Percentiles rank a stretch among this genome's conserved stretches.
These are phyloP conservation scores for Notodonta dromedarius DNA, from an alignment of 2,888 invertebrate genomes.

Conservation along the genomic window DNA sequence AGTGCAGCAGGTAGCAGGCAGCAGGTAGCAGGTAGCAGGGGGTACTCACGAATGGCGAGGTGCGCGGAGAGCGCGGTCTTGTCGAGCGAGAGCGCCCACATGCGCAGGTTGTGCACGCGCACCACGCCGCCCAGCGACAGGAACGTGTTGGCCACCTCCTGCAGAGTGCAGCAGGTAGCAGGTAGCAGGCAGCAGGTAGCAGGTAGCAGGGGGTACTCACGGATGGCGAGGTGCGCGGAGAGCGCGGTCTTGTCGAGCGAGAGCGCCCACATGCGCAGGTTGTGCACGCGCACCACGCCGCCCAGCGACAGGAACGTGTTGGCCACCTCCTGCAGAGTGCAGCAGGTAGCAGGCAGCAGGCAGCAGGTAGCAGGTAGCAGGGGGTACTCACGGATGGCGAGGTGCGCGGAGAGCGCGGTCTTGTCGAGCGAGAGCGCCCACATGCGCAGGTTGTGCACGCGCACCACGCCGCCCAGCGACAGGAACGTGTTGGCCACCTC, in stretches of 20 bases:
- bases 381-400: conserved; percentile 93
- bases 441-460: conserved; percentile 97
- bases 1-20: no score
- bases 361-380: background rate
- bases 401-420: conserved; percentile 97
- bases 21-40: background rate
- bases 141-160: conserved; percentile 92
- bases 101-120: conserved; percentile 97
- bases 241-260: conserved; percentile 98
- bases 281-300: conserved; percentile 97
- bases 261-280: conserved; percentile 98
- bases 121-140: conserved; percentile 94
- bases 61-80: conserved; percentile 99
- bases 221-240: conserved; percentile 97
- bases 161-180: no score
- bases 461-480: conserved; percentile 93
- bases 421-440: conserved; percentile 99
- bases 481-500: conserved; percentile 93
- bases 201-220: conserved; percentile 82
- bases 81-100: conserved; percentile 98
- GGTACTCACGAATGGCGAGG: conserved; percentile 93
- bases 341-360: background rate
- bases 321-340: conserved; percentile 88
- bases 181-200: background rate
- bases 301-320: conserved; percentile 93